A percentile compares a stretch with the other conserved stretches of the same genome.
Conservation (phyloP, 2,113 vertebrate genomes). For the Xiphorhynchus elegans region DNA sequence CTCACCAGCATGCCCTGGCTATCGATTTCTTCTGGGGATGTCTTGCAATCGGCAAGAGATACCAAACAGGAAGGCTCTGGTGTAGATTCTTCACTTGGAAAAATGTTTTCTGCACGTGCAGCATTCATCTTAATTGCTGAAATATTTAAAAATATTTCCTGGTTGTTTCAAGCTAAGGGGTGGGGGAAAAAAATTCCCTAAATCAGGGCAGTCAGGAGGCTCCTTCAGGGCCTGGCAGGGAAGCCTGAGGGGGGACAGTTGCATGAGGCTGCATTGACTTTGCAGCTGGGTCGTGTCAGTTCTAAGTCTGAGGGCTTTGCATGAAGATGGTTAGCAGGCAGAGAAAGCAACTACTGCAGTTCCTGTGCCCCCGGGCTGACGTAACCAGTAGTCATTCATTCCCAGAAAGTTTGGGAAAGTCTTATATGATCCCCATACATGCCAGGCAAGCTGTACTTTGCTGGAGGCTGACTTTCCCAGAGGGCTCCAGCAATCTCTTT, state of each 20-base stretch:
- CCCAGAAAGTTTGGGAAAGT: neutral
- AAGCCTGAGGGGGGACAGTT: neutral
- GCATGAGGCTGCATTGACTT: neutral
- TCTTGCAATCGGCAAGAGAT: slow-evolving; percentile 4
- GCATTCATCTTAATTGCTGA: neutral
- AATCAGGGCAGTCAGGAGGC: neutral
- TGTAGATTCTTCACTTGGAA: neutral
- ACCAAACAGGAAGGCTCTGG: neutral
- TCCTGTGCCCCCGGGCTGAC: neutral
- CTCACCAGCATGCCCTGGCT: neutral
- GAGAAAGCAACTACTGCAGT: neutral
- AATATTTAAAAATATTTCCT: neutral
- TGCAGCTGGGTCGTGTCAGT: neutral
- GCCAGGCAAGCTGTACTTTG: neutral
- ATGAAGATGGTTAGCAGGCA: neutral
- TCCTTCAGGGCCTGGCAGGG: neutral
- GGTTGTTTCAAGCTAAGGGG: neutral
- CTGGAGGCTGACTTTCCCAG: neutral
- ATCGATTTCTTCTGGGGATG: neutral
- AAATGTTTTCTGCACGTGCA: neutral
- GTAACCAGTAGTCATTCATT: neutral
- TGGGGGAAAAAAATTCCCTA: neutral
- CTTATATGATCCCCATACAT: accelerated
- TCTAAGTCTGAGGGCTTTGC: neutral
- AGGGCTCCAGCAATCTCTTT: neutral